Evolutionary conservation across 2,113 vertebrate genomes (phyloP).

Genomic region (Microcebus tavaratra): DNA sequence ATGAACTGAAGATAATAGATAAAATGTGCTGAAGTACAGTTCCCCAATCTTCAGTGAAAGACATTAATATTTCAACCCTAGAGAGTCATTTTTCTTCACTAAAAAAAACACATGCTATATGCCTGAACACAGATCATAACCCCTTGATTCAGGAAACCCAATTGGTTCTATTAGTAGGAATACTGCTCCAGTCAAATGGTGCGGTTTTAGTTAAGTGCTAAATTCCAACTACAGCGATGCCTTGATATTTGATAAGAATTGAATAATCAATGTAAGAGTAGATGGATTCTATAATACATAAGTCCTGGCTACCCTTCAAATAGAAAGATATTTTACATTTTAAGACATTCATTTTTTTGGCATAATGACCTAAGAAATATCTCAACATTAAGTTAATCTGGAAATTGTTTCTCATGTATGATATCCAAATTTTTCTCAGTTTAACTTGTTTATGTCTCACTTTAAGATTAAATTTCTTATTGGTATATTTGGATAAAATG

Average conservation of each 20-base stretch:
- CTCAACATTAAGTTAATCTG: slow-evolving; percentile 15
- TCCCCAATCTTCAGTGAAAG: slow-evolving; percentile 66
- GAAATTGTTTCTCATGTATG: slow-evolving; percentile 28
- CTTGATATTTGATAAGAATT: slow-evolving; percentile 46
- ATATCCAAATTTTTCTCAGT: slow-evolving; percentile 9
- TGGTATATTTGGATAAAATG: slow-evolving; percentile 26
- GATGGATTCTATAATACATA: neutral
- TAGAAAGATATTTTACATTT: slow-evolving; percentile 7
- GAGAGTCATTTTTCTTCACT: slow-evolving; percentile 55
- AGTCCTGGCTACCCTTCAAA: slow-evolving; percentile 21
- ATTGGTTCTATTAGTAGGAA: slow-evolving; percentile 48
- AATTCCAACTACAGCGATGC: slow-evolving; percentile 53
- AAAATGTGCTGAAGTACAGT: neutral
- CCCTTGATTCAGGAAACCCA: neutral
- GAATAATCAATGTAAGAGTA: neutral
- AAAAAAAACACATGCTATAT: neutral
- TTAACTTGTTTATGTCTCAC: slow-evolving; percentile 33
- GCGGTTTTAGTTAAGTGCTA: slow-evolving; percentile 37
- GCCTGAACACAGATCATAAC: neutral
- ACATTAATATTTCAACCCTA: slow-evolving; percentile 72
- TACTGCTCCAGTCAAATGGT: slow-evolving; percentile 75
- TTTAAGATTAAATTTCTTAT: slow-evolving; percentile 31
- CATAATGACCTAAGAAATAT: slow-evolving; percentile 33
- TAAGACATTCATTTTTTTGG: slow-evolving; percentile 20
- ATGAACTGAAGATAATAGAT: slow-evolving; percentile 47